phyloP scores from a whole-genome alignment of 1,140 invertebrate species.

The Nomia melanderi region DNA sequence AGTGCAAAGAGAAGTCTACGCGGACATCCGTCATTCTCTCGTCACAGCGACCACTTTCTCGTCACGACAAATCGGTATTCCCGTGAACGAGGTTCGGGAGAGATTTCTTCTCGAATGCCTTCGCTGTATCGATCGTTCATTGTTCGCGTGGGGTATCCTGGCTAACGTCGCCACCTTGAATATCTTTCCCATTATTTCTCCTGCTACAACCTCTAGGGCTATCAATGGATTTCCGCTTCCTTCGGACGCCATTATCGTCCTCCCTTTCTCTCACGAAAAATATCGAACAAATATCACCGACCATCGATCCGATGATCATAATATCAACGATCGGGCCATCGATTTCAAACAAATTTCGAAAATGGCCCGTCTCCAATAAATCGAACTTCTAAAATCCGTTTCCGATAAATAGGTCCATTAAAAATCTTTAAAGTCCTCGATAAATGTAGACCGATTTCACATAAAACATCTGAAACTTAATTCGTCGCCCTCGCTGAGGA shows the following conservation, averaged over 20 bases:
- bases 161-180: neutral
- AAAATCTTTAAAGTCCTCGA: neutral
- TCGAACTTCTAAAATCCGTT: neutral
- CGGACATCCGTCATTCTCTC: neutral
- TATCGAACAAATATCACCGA: neutral
- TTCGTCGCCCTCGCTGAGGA: neutral
- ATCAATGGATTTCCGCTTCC: neutral
- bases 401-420: neutral
- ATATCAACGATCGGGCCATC: neutral
- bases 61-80: neutral
- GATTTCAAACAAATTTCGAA: no score
- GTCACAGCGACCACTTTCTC: neutral
- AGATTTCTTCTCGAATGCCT: neutral
- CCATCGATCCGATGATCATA: neutral
- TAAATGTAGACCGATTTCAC: neutral
- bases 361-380: neutral
- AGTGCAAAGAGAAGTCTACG: constrained; percentile 34
- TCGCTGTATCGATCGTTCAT: neutral
- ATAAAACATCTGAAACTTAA: neutral
- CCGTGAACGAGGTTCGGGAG: neutral
- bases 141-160: neutral
- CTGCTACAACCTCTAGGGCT: neutral
- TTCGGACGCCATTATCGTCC: neutral
- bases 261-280: neutral
- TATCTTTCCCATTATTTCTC: neutral